These are phyloP conservation scores for Riparia riparia DNA, from an alignment of 2,113 vertebrate genomes.

Conservation along the genomic window DNA sequence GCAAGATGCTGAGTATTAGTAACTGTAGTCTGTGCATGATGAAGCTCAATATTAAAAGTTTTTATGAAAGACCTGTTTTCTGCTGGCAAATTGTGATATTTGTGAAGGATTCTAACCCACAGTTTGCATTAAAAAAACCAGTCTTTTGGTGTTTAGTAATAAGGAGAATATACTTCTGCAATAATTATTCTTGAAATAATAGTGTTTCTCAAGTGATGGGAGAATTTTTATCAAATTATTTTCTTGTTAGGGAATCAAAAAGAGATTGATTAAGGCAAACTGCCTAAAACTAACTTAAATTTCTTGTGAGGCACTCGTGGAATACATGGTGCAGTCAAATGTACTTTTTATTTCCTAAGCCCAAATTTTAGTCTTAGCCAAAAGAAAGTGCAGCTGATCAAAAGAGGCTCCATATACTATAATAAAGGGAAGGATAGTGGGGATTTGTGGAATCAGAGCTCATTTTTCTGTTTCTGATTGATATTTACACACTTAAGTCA, in stretches of 20 bases:
- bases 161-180: neutral
- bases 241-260: neutral
- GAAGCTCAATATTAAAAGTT: neutral
- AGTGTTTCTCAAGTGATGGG: neutral
- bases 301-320: neutral
- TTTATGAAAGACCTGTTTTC: neutral
- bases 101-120: neutral
- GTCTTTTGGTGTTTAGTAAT: neutral
- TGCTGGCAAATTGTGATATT: neutral
- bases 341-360: neutral
- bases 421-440: neutral
- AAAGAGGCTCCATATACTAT: neutral
- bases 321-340: neutral
- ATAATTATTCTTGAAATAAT: neutral
- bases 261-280: neutral
- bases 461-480: neutral
- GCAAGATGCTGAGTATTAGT: neutral
- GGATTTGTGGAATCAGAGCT: neutral
- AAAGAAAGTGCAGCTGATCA: neutral
- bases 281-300: neutral
- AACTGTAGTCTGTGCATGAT: neutral
- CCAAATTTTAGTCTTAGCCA: neutral
- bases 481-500: neutral
- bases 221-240: neutral
- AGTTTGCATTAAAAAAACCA: neutral